Percentiles rank a stretch among this genome's conserved stretches.
Evolutionary conservation across 2,113 vertebrate genomes (phyloP).

Genomic region (Ibidorhyncha struthersii): DNA sequence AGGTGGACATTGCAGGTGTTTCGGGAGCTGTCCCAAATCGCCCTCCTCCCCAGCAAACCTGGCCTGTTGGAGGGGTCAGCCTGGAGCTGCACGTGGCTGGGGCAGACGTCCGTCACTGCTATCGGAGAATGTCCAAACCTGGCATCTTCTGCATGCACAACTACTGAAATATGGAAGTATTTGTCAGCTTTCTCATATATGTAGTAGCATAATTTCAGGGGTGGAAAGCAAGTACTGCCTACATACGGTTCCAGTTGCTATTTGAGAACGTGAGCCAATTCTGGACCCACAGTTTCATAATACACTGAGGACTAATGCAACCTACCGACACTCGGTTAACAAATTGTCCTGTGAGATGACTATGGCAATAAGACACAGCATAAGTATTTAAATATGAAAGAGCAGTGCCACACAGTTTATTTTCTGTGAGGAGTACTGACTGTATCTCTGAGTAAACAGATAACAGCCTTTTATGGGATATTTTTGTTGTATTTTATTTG

Average conservation of each 20-base stretch:
- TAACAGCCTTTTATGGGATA: slow-evolving; percentile 36
- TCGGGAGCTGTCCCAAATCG: neutral
- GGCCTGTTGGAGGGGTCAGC: neutral
- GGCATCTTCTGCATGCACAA: neutral
- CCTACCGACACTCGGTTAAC: neutral
- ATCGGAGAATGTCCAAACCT: neutral
- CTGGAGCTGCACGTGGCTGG: neutral
- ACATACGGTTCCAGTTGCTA: rapidly evolving
- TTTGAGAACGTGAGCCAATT: neutral
- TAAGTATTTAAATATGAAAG: neutral
- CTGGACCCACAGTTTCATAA: neutral
- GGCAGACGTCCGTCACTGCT: neutral
- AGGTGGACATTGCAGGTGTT: no score
- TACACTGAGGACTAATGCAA: neutral
- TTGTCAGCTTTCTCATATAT: neutral
- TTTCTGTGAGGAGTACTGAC: slow-evolving; percentile 13
- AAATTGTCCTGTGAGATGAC: neutral
- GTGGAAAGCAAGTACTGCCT: neutral
- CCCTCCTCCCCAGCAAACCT: neutral
- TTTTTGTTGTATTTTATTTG: slow-evolving; percentile 58
- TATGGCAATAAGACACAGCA: neutral
- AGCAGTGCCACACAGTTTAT: slow-evolving; percentile 20
- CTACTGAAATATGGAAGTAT: neutral
- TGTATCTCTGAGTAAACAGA: slow-evolving; percentile 47
- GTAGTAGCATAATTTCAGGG: neutral